These are phyloP conservation scores for Sphenopsis melanotis DNA, from an alignment of 2,797 vertebrate genomes.

Conservation along the genomic window DNA sequence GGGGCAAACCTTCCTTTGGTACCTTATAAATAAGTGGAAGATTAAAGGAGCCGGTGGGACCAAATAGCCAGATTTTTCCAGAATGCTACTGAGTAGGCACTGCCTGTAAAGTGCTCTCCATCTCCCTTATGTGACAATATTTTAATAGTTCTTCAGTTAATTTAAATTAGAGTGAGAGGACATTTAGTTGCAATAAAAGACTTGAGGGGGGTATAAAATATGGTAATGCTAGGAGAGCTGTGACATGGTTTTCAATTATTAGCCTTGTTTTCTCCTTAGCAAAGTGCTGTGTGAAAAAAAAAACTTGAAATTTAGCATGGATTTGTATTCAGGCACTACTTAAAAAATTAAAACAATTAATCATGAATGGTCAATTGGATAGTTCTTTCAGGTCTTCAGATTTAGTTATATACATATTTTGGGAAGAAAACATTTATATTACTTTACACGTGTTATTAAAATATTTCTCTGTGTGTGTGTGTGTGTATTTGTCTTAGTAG, in stretches of 20 bases:
- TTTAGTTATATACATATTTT: neutral
- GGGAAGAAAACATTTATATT: neutral
- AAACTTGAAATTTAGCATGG: neutral
- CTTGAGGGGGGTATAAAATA: neutral
- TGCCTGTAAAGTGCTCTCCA: neutral
- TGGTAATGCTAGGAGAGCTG: neutral
- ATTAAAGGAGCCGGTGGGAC: neutral
- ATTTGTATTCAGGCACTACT: neutral
- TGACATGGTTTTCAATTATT: neutral
- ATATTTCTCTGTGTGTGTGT: neutral
- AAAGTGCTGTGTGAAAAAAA: neutral
- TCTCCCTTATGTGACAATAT: neutral
- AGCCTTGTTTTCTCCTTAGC: neutral
- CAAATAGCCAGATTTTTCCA: neutral
- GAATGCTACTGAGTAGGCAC: neutral
- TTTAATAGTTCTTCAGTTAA: conserved; percentile 13
- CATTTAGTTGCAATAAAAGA: neutral
- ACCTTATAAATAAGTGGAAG: neutral
- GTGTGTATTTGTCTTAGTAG: neutral
- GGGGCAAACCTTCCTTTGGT: neutral
- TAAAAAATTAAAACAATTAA: neutral
- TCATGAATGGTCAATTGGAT: neutral
- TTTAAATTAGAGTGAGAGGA: neutral
- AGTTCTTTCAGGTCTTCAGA: neutral
- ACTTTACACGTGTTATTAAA: neutral